phyloP scores from a whole-genome alignment of 2,113 vertebrate species.

The Pterocles orientalis region DNA sequence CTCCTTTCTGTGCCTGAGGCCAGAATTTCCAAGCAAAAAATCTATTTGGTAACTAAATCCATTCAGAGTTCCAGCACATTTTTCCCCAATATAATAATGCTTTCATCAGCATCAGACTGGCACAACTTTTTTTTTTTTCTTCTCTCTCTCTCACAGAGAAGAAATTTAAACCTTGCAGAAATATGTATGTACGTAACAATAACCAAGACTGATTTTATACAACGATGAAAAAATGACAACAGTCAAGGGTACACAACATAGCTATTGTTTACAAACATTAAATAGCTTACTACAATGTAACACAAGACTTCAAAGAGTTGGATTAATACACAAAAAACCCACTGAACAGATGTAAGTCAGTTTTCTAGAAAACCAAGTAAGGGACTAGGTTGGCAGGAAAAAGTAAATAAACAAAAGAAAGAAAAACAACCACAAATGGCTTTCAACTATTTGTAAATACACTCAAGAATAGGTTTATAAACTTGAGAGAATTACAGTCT shows the following conservation, averaged over 20 bases:
- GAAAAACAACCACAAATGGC: neutral
- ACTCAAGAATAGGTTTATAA: neutral
- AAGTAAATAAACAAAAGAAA: neutral
- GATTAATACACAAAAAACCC: neutral
- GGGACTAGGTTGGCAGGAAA: fast-evolving
- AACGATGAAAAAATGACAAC: neutral
- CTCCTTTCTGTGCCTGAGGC: neutral
- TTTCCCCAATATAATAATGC: neutral
- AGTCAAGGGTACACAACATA: neutral
- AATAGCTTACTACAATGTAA: neutral
- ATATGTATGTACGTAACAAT: neutral
- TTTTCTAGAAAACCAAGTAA: neutral
- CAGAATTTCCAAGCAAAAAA: neutral
- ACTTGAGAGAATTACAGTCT: neutral
- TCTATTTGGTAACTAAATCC: neutral
- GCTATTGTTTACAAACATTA: neutral
- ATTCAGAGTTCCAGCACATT: neutral
- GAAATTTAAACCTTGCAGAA: neutral
- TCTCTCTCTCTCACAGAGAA: neutral
- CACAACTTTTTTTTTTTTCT: too few species aligned
- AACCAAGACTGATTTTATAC: neutral
- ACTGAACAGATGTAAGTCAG: too few species aligned
- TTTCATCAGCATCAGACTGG: neutral
- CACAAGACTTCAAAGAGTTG: neutral
- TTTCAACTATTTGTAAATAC: neutral